Percentiles rank a stretch among this genome's conserved stretches.
Evolutionary conservation across 2,797 vertebrate species (phyloP).

Genomic region (Valencia hispanica): DNA sequence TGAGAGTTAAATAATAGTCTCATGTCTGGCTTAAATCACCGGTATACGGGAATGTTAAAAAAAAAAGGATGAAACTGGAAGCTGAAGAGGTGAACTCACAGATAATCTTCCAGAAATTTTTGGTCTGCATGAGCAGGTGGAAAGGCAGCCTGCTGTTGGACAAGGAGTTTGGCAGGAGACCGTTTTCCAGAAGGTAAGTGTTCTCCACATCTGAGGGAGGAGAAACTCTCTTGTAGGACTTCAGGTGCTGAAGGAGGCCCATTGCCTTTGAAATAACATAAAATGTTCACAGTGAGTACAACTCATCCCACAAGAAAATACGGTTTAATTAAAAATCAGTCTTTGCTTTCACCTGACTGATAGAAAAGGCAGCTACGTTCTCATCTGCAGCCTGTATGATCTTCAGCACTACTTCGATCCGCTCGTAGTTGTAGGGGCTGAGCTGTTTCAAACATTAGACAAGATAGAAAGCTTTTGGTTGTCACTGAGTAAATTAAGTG

Average conservation of each 20-base stretch:
- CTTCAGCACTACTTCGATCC: constrained; percentile 88
- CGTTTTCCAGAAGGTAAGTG: constrained; percentile 86
- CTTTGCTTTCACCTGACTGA: constrained; percentile 84
- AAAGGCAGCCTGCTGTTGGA: constrained; percentile 90
- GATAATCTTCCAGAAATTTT: constrained; percentile 92
- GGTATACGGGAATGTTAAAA: too few relatives aligned
- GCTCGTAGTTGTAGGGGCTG: constrained; percentile 95
- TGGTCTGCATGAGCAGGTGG: constrained; percentile 90
- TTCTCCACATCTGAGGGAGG: constrained; percentile 87
- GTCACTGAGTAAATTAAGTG: neutral
- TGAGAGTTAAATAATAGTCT: neutral
- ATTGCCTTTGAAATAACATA: constrained; percentile 79
- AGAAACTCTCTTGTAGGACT: constrained; percentile 88
- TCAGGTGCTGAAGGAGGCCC: constrained; percentile 91
- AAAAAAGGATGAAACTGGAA: neutral
- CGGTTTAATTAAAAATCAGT: neutral
- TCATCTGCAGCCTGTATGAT: constrained; percentile 89
- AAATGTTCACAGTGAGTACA: neutral
- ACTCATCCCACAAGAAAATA: neutral
- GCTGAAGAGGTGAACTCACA: constrained; percentile 77
- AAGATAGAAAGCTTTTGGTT: neutral
- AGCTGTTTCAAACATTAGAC: constrained; percentile 79
- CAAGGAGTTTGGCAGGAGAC: constrained; percentile 79
- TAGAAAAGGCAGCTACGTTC: constrained; percentile 80
- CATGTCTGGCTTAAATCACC: neutral